Base-by-base conservation (phyloP, 2,797 vertebrate genomes). In the Gymnocypris eckloni region DNA sequence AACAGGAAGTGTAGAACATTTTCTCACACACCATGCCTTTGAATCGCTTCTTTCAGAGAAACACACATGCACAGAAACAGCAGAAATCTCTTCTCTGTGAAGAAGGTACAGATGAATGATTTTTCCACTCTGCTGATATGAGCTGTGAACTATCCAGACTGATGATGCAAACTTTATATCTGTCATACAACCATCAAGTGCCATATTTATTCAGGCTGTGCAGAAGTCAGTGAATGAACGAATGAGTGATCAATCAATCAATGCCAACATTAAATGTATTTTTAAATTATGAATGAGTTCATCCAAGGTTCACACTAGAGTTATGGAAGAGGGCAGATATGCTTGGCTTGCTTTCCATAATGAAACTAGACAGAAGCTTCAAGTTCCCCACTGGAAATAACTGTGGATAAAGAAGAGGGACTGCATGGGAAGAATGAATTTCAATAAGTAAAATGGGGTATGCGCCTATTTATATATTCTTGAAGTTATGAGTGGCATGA, bases 1-100 rank as follows among this genome's bases (percentile, higher is more conserved):
- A 86, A 83, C 89, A 88, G 82, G 90, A 90, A 89, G 78, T 85
- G 20, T 54, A 85, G 79, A 81, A 61, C 78, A 66, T 73, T 75
- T 87, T 79, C 37, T 73, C 13, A 66, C 52, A 52, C 66, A 85
- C 12, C 43, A 80, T 71, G 54, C 28, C 41, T 80, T 73, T 86
- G 43, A 72, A 52, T 64, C 0, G 11, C 41, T 72, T 70, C 83
- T 9, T 9, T 71, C 66, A 80, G 67, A 83, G 54, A 43, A 80
- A 79, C 25, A 43, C 39, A 18, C 52, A 61, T 39, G 45, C 50
- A 64, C 67, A 50, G 4, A 45, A 48, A 79, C 39, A 45, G 39
- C 28, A 72, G 54, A 39, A 64, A 33, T 5, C 3, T 25, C 4
- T 52, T 73, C 43, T 50, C 54, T 79, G 13, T 45, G 43, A 41